Conservation (phyloP, 2,797 vertebrate species). For the Picus viridis region DNA sequence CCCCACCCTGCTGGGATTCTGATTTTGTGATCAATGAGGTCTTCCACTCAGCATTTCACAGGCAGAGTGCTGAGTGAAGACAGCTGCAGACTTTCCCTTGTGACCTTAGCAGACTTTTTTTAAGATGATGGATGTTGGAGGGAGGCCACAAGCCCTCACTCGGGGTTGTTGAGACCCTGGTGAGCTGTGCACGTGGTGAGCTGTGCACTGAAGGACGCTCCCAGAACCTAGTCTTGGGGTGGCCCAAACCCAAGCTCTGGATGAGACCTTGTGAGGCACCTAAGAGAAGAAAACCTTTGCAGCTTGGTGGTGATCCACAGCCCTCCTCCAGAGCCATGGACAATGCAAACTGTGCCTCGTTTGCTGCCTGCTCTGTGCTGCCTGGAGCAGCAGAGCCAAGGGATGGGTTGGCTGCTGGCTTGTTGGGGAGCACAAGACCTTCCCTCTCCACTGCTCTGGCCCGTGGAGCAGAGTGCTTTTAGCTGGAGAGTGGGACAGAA, state of each 20-base stretch:
- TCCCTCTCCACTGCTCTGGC: too few relatives aligned
- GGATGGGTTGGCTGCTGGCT: background rate
- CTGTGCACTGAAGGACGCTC: background rate
- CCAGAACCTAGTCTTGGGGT: background rate
- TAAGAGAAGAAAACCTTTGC: background rate
- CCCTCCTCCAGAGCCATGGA: fast-evolving
- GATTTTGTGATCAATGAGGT: too few relatives aligned
- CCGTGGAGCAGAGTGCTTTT: background rate
- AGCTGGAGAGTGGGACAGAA: background rate
- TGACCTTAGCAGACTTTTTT: too few relatives aligned
- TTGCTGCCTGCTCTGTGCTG: background rate
- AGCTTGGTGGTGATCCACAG: background rate
- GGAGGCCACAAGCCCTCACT: background rate
- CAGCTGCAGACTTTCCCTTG: too few relatives aligned
- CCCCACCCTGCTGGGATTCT: too few relatives aligned
- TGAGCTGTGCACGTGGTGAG: background rate
- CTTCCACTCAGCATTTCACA: background rate
- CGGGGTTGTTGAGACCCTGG: background rate
- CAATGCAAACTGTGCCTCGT: fast-evolving
- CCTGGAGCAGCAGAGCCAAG: fast-evolving
- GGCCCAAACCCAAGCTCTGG: background rate
- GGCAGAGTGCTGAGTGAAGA: background rate
- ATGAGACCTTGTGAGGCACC: background rate
- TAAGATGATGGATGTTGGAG: too few relatives aligned
- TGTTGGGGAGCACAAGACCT: background rate